A percentile compares a stretch with the other conserved stretches of the same genome.
These are phyloP conservation scores for Seira musarum DNA, from an alignment of 2,888 invertebrate genomes.

Conservation along the genomic window DNA sequence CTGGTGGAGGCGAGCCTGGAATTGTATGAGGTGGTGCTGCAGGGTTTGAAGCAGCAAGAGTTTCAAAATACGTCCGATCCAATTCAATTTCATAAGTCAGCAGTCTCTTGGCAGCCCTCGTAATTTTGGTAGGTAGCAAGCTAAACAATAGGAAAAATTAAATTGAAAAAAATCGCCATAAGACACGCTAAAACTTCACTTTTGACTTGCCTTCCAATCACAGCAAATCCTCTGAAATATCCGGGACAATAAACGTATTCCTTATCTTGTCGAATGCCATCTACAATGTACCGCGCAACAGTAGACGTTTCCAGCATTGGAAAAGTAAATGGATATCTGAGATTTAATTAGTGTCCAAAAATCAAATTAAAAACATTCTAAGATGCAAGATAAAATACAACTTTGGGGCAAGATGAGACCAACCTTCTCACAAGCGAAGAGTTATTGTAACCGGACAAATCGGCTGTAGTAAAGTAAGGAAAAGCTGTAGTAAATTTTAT, in stretches of 20 bases:
- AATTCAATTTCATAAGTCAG: conserved; percentile 48
- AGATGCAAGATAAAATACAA: no score
- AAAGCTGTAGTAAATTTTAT: conserved; percentile 47
- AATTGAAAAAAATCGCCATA: not conserved
- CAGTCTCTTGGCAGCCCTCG: conserved; percentile 32
- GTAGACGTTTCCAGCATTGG: conserved; percentile 46
- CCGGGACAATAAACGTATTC: conserved; percentile 52
- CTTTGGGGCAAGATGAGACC: not conserved
- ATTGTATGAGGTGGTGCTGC: not conserved
- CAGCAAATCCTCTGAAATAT: conserved; percentile 22
- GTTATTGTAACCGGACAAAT: conserved; percentile 34
- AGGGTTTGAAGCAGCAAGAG: conserved; percentile 22
- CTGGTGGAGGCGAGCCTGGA: not conserved
- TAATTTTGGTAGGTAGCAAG: conserved; percentile 42
- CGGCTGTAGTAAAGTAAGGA: conserved; percentile 37
- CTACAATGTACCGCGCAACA: conserved; percentile 49
- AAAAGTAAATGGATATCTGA: conserved; percentile 52
- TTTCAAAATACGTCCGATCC: conserved; percentile 44
- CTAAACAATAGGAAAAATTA: conserved; percentile 15
- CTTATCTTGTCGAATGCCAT: conserved; percentile 44
- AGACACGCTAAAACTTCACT: no score
- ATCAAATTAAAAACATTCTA: no score
- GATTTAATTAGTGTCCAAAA: no score
- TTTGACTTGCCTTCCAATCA: conserved; percentile 25
- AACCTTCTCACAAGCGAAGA: conserved; percentile 38